Conservation (phyloP, 1,140 invertebrate genomes). For the Megalopta genalis region DNA sequence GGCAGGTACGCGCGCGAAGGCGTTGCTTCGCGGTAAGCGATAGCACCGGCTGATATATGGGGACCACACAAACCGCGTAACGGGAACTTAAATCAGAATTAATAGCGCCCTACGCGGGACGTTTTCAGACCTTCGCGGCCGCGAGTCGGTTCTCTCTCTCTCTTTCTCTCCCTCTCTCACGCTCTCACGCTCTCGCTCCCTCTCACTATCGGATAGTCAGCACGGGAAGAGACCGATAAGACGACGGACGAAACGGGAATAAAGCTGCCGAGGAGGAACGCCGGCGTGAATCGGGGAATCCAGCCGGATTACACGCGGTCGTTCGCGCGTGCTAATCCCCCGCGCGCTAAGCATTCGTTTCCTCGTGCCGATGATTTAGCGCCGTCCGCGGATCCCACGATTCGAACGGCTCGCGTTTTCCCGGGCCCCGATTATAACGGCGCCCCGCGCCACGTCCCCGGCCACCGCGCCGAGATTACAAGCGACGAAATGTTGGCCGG, state of each 20-base stretch:
- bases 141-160: background rate
- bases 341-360: background rate
- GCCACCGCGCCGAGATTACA: background rate
- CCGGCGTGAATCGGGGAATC: background rate
- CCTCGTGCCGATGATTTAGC: conserved; percentile 12
- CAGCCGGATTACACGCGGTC: background rate
- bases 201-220: no score
- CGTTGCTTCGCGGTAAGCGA: conserved; percentile 65
- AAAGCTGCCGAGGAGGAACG: background rate
- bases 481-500: background rate
- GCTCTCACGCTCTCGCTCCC: no score
- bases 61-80: conserved; percentile 72
- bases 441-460: background rate
- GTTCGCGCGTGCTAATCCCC: conserved; percentile 17
- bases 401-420: background rate
- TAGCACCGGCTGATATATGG: conserved; percentile 69
- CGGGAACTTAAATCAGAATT: conserved; percentile 71
- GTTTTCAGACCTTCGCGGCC: conserved; percentile 43
- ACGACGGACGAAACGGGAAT: no score
- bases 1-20: conserved; percentile 51
- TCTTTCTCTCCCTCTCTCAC: no score
- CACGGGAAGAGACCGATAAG: no score
- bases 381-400: background rate
- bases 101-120: conserved; percentile 64
- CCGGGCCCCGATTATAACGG: conserved; percentile 14